Conservation (phyloP, 1,140 invertebrate genomes). For the Drosophila equinoxialis region DNA sequence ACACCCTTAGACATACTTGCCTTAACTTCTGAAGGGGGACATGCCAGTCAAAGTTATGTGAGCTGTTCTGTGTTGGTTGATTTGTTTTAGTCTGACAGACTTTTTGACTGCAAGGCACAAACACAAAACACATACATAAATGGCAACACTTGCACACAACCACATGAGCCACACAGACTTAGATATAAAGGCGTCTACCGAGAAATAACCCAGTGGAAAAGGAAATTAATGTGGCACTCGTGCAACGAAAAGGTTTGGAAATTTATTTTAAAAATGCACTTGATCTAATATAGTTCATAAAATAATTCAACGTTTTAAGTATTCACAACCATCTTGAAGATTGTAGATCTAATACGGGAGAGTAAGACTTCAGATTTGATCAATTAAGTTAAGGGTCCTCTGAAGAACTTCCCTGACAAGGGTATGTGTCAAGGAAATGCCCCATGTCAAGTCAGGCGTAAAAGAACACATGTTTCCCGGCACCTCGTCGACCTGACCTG, state of each 20-base stretch:
- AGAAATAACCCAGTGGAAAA: constrained; percentile 3
- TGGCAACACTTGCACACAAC: not conserved
- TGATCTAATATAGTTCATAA: too few relatives aligned
- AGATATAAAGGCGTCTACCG: not conserved
- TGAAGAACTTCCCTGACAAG: too few relatives aligned
- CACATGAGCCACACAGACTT: not conserved
- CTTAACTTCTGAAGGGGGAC: not conserved
- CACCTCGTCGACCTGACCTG: too few relatives aligned
- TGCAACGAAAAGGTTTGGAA: not conserved
- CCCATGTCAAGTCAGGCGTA: too few relatives aligned
- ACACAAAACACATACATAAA: constrained; percentile 24
- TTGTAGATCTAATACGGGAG: too few relatives aligned
- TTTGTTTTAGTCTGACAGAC: constrained; percentile 31
- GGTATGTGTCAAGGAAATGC: too few relatives aligned
- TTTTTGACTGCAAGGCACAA: constrained; percentile 43
- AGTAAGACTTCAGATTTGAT: too few relatives aligned
- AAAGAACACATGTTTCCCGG: too few relatives aligned
- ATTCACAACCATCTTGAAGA: not conserved
- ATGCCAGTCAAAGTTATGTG: constrained; percentile 22
- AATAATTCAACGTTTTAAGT: too few relatives aligned
- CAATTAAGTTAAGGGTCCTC: too few relatives aligned
- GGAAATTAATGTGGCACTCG: not conserved
- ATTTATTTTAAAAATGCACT: too few relatives aligned
- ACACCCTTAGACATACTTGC: constrained; percentile 24
- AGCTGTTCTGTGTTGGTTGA: constrained; percentile 15